Percentiles rank a stretch among this genome's conserved stretches.
Conservation (phyloP, 1,140 invertebrate species). For the Camponotus floridanus region DNA sequence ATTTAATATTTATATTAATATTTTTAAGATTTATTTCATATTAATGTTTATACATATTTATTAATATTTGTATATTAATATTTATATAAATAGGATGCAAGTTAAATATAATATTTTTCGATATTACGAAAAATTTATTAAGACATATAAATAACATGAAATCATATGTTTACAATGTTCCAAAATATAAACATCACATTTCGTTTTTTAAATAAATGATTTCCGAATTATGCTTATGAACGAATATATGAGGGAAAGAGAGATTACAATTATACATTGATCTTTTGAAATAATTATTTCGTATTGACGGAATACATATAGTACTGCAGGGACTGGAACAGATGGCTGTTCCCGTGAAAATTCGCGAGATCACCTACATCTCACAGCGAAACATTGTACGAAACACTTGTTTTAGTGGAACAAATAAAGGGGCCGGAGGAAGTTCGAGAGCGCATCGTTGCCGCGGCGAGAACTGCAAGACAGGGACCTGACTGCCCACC, state of each 20-base stretch:
- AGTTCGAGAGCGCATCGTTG: conserved; percentile 90
- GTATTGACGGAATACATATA: not conserved
- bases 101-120: not conserved
- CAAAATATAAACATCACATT: not conserved
- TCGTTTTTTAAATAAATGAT: not conserved
- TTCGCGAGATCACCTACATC: not conserved
- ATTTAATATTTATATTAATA: too few relatives aligned
- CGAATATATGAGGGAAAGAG: not conserved
- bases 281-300: conserved; percentile 19
- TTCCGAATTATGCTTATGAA: not conserved
- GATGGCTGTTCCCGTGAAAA: not conserved
- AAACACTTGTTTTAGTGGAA: conserved; percentile 88
- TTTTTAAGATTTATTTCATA: too few relatives aligned
- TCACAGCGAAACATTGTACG: conserved; percentile 5
- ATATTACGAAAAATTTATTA: not conserved
- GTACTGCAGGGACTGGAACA: not conserved
- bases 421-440: conserved; percentile 91
- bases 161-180: not conserved
- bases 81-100: too few relatives aligned
- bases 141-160: not conserved
- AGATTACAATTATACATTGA: not conserved
- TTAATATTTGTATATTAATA: too few relatives aligned
- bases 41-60: too few relatives aligned
- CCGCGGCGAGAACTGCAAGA: conserved; percentile 88
- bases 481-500: conserved; percentile 88